Base-by-base conservation (phyloP, 2,113 vertebrate species). In the Phoenicopterus ruber region DNA sequence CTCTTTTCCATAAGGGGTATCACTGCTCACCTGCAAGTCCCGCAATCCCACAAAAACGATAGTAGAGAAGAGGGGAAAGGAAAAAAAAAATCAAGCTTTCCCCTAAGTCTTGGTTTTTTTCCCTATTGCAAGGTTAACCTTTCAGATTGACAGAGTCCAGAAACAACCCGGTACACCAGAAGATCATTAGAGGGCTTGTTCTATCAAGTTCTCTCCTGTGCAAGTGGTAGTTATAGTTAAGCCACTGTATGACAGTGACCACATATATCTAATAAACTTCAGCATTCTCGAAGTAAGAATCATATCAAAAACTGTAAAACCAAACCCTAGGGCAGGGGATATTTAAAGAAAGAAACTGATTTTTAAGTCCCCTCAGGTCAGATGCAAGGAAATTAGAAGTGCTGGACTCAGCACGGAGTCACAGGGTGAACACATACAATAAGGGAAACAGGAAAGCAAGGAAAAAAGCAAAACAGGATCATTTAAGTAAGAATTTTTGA, bases 11-110 rank as follows among this genome's bases (percentile, higher is more conserved):
- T 22, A 32, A 65, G 65, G 6, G 10, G 20, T 73, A 59, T 47
- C 16, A n/a, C 26, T 47, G 26, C 13, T 81, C 59, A 65, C 20
- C 59, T 78, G 50, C 59, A 87, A 89, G 63, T n/a, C 17, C 13
- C 3, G 1, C 40, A 87, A 55, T 21, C 7, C 3, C 46, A 85
- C 14, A 52, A 62, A 86, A 65, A 67, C 0, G 0, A 6, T 13
- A 76, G 14, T 0, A 16, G 24, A 26, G 31, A 25, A 9, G 22
- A 57, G 18, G 5, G 13, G 7, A 66, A 38, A 47, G 12, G 24
- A 31, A 9, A 55, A 61, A 40, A 81, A 32, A 77, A 72, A 52
- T 4, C 24, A 76, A 72, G 7, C 18, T 36, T 82, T 54, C 8
- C 32, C 16, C 5, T 44, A 73, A 42, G 8, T 22, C 36, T 36